These are phyloP conservation scores for Xestia xanthographa DNA, from an alignment of 2,888 invertebrate genomes.

Conservation along the genomic window DNA sequence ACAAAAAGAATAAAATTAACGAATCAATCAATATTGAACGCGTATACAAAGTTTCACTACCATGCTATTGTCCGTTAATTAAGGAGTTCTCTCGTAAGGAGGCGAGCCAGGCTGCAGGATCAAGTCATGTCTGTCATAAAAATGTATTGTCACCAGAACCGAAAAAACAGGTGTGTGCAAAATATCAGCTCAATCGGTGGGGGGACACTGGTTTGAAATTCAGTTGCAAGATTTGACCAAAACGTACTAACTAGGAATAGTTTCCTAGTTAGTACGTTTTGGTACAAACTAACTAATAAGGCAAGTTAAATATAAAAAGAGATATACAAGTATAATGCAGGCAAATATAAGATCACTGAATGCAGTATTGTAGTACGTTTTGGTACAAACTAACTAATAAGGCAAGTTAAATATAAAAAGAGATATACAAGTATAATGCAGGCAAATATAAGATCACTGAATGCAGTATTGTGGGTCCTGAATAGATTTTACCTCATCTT, in stretches of 20 bases:
- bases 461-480: neutral
- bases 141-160: neutral
- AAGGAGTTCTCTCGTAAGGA: too few species aligned
- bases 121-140: neutral
- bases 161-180: neutral
- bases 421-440: neutral
- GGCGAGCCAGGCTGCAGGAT: neutral
- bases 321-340: neutral
- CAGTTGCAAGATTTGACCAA: neutral
- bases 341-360: neutral
- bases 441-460: neutral
- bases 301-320: neutral
- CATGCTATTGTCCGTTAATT: too few species aligned
- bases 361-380: neutral
- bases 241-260: neutral
- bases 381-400: neutral
- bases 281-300: neutral
- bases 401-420: neutral
- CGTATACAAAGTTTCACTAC: too few species aligned
- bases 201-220: neutral
- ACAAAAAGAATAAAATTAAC: too few species aligned
- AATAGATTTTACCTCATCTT: neutral
- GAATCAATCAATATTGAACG: too few species aligned
- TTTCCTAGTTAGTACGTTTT: too few species aligned
- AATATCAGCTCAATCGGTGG: neutral